Evolutionary conservation across 1,140 invertebrate species (phyloP), one percentile per base, ranked within the genome.

Genomic region (Kradibia gibbosae): DNA sequence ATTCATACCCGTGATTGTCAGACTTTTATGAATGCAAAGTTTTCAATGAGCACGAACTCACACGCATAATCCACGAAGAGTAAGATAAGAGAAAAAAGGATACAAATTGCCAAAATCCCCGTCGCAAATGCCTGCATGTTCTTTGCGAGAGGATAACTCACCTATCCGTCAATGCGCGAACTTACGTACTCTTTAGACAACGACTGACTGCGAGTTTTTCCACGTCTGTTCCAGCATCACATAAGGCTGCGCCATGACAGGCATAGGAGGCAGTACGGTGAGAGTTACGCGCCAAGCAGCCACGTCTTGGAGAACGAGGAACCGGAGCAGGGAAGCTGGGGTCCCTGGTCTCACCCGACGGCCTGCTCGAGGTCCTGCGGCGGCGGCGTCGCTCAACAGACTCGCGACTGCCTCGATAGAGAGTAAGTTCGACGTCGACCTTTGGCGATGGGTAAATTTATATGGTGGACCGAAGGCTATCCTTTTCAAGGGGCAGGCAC

Each of bases 281-380:
- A 95, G 71, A 91, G 95, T 78, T 95, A 94, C 86, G 89, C 95
- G 72, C 92, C 95, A 0, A 92, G 91, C 4, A 95, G 93, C 81
- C 95, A 93, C 80, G 93, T 96, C 39, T 90, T 94, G 70, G 94
- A 94, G 50, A 93, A 92, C 31, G 94, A 94, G 22, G 94, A 94
- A 85, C 82, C 88, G 53, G 93, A 94, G 75, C 85, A 86, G 10
- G 94, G 93, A 0, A 93, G 92, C 80, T 97, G 96, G 96, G 92
- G 93, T 1, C 93, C 94, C 0, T 98, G 97, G 96, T 94, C 94
- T 1, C 91, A 93, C 36, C 93, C 94, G 4, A 94, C 94, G 42
- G 92, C 94, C 34, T 98, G 97, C 89, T 97, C 96, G 3, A 92
- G 97, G 65, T 94, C 95, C n/a, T 98, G 97, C 87, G 97, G 96